Base-by-base conservation (phyloP, 2,113 vertebrate species). In the Cyphomyrus discorhynchus region DNA sequence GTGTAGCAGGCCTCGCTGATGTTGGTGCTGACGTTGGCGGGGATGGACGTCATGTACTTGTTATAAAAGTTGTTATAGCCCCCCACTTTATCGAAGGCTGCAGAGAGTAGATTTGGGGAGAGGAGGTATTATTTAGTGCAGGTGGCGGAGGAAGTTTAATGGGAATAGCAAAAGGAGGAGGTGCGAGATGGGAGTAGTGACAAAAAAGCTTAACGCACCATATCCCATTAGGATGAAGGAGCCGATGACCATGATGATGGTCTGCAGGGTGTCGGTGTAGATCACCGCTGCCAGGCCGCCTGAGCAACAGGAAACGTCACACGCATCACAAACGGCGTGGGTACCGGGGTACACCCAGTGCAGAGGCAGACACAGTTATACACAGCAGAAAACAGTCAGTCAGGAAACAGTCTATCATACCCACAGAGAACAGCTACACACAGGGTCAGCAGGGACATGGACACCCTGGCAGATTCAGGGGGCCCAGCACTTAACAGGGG, bases 211-310 rank as follows among this genome's bases (percentile, higher is more conserved):
- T 62, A 15, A 95, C 96, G 96, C 94, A 99, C 98, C 98, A 93
- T 97, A 99, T 24, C 97, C 97, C 93, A 97, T 97, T 0, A 99
- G 97, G 92, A 99, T 96, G 56, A 97, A 94, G 84, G 98, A 98
- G 56, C 98, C 98, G 87, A 98, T 93, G 11, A 99, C 46, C 98
- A 99, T 99, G 93, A 99, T 99, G 39, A 94, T 47, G 0, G 98
- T 98, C 92, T 99, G 98, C 62, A 99, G 92, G 1, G 98, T 97
- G 92, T 99, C 98, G 0, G 98, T 99, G 95, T 99, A 99, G 93
- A 99, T 99, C 92, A 99, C 98, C 49, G 98, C 98, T 1, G 98
- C 97, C 89, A 99, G 93, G 86, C 98, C 98, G 93, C 98, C 98
- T 98, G 88, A 77, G 19, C 24, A 31, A 24, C 35, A 70, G 82